Conservation (phyloP, 2,888 invertebrate species). For the Cabera pusaria region DNA sequence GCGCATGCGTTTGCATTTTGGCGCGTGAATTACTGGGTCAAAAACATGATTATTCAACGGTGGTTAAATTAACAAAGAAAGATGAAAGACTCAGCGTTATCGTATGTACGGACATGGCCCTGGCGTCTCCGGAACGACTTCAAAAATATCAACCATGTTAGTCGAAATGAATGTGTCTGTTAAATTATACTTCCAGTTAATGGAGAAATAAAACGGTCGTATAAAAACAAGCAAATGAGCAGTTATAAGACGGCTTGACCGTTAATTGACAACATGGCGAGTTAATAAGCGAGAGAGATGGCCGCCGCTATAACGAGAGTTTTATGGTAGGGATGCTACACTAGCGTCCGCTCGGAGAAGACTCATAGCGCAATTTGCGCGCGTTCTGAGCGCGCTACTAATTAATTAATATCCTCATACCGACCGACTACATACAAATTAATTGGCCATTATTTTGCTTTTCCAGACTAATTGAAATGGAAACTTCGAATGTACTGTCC, state of each 20-base stretch:
- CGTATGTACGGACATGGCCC: constrained; percentile 14
- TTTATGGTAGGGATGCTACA: constrained; percentile 51
- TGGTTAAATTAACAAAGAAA: constrained; percentile 19
- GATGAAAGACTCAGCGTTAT: constrained; percentile 3
- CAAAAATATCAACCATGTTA: constrained; percentile 10
- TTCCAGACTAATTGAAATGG: constrained; percentile 28
- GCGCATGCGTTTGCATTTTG: constrained; percentile 74
- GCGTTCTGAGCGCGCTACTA: constrained; percentile 45
- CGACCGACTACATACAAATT: constrained; percentile 43
- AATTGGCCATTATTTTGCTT: constrained; percentile 37
- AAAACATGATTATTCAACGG: constrained; percentile 29
- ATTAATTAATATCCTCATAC: constrained; percentile 48
- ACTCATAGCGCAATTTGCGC: constrained; percentile 53
- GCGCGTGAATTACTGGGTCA: constrained; percentile 61
- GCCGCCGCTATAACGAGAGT: constrained; percentile 56
- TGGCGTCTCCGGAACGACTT: constrained; percentile 5
- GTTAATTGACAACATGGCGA: constrained; percentile 54
- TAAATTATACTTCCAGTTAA: constrained; percentile 17
- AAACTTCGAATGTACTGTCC: constrained; percentile 12
- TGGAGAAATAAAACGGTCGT: constrained; percentile 11
- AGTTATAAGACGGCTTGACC: constrained; percentile 35
- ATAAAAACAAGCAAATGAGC: constrained; percentile 23
- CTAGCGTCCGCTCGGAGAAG: constrained; percentile 34
- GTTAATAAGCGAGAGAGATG: constrained; percentile 61
- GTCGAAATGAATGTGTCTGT: constrained; percentile 8